Percentiles rank a stretch among this genome's conserved stretches.
These are phyloP conservation scores for Drosophila prosaltans DNA, from an alignment of 1,140 invertebrate species.

Conservation along the genomic window DNA sequence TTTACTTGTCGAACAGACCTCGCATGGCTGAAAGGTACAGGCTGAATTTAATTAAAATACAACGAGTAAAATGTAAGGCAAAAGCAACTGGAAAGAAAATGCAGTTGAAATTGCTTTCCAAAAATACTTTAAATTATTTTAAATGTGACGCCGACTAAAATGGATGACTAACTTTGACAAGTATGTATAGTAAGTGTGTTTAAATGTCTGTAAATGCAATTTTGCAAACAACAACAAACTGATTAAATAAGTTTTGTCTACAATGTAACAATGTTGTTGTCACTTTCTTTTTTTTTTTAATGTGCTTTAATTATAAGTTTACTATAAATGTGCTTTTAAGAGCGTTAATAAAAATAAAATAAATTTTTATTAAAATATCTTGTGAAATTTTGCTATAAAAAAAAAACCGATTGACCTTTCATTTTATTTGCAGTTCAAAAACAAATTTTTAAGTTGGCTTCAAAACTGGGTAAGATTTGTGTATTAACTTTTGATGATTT, in stretches of 20 bases:
- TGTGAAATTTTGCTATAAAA: background rate
- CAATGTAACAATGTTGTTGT: conserved; percentile 3
- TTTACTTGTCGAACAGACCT: background rate
- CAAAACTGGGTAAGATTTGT: too few relatives aligned
- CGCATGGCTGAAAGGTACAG: background rate
- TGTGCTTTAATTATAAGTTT: conserved; percentile 44
- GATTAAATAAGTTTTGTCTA: conserved; percentile 24
- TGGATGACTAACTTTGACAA: background rate
- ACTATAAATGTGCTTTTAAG: conserved; percentile 55
- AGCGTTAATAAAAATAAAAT: conserved; percentile 47
- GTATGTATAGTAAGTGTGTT: background rate
- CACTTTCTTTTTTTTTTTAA: conserved; percentile 1
- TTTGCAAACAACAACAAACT: background rate
- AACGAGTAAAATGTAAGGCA: conserved; percentile 7
- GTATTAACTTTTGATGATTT: too few relatives aligned
- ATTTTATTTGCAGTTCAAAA: too few relatives aligned
- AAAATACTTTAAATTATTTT: conserved; percentile 3
- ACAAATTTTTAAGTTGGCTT: too few relatives aligned
- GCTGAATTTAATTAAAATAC: conserved; percentile 32
- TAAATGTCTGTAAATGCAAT: background rate
- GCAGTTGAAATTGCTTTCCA: background rate
- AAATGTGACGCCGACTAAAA: background rate
- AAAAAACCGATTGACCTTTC: too few relatives aligned
- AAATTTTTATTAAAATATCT: conserved; percentile 24
- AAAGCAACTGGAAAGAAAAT: background rate